Percentiles rank a stretch among this genome's conserved stretches.
Evolutionary conservation across 2,797 vertebrate genomes (phyloP).

Genomic region (Lepus oiostolus): DNA sequence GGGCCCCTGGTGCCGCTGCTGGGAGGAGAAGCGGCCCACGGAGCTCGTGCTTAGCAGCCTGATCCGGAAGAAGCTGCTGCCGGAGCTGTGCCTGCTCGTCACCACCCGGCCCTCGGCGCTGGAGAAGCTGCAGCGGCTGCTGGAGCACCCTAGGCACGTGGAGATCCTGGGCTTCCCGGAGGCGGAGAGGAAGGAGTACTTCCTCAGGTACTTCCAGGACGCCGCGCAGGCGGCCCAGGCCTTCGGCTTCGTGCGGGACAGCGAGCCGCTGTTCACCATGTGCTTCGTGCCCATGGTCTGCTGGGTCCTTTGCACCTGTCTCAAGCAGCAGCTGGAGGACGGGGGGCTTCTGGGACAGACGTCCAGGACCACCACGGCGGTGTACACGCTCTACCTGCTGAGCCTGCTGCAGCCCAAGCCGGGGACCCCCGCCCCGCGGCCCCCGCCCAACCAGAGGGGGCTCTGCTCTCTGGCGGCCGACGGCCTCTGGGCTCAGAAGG

Average conservation of each 20-base stretch:
- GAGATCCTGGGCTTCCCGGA: conserved; percentile 80
- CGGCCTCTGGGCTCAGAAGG: conserved; percentile 65
- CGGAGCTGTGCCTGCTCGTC: conserved; percentile 66
- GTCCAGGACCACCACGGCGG: conserved; percentile 67
- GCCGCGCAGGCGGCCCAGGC: neutral
- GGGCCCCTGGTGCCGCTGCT: neutral
- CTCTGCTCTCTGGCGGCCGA: conserved; percentile 74
- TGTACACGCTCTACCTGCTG: conserved; percentile 77
- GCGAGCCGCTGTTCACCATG: conserved; percentile 74
- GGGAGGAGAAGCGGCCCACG: neutral
- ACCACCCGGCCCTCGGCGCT: conserved; percentile 68
- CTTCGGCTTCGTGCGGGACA: conserved; percentile 51
- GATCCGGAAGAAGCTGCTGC: conserved; percentile 71
- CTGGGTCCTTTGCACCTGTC: conserved; percentile 77
- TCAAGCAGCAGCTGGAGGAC: conserved; percentile 72
- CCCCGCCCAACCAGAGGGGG: neutral
- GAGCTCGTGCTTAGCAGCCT: conserved; percentile 56
- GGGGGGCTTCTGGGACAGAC: conserved; percentile 50
- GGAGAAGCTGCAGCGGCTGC: conserved; percentile 22
- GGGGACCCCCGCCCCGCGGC: rapidly evolving
- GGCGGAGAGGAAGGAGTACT: conserved; percentile 56
- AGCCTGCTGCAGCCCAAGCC: conserved; percentile 64
- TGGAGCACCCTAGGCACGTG: conserved; percentile 67
- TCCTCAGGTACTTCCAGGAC: conserved; percentile 68
- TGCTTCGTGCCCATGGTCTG: conserved; percentile 81